Percentiles rank a stretch among this genome's conserved stretches.
phyloP scores from a whole-genome alignment of 2,888 invertebrate species.

The Leptopilina syphax region DNA sequence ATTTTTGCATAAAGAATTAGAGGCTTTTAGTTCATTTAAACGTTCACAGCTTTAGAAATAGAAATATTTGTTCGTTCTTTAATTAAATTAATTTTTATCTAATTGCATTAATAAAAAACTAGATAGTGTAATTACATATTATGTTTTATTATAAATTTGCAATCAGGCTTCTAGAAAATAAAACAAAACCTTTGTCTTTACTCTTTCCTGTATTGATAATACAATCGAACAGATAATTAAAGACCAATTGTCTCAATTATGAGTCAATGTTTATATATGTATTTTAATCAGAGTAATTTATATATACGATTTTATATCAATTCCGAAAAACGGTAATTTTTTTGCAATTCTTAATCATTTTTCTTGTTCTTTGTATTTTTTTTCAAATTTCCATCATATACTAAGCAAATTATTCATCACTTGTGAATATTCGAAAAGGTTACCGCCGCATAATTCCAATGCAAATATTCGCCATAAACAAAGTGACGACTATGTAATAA shows the following conservation, averaged over 20 bases:
- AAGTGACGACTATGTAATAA: neutral
- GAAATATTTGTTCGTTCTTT: too few species aligned
- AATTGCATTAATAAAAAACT: too few species aligned
- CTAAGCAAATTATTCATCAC: neutral
- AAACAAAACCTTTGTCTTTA: too few species aligned
- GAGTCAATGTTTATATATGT: slow-evolving; percentile 2
- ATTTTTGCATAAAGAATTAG: too few species aligned
- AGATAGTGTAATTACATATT: too few species aligned
- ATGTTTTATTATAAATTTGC: too few species aligned
- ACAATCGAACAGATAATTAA: neutral
- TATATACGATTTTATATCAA: neutral
- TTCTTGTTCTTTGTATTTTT: neutral
- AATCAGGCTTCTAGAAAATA: too few species aligned
- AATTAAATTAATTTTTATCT: too few species aligned
- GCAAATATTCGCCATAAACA: neutral
- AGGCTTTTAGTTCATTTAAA: too few species aligned
- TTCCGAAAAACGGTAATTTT: slow-evolving; percentile 8
- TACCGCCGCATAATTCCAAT: neutral
- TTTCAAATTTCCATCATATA: neutral
- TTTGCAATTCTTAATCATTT: neutral
- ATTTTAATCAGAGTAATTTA: neutral
- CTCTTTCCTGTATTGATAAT: neutral
- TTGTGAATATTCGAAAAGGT: neutral
- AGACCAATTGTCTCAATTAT: slow-evolving; percentile 11
- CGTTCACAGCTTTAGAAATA: too few species aligned